Percentiles rank a stretch among this genome's conserved stretches.
phyloP scores from a whole-genome alignment of 64 coral and sea anemone species.

The Trachythela sp. region DNA sequence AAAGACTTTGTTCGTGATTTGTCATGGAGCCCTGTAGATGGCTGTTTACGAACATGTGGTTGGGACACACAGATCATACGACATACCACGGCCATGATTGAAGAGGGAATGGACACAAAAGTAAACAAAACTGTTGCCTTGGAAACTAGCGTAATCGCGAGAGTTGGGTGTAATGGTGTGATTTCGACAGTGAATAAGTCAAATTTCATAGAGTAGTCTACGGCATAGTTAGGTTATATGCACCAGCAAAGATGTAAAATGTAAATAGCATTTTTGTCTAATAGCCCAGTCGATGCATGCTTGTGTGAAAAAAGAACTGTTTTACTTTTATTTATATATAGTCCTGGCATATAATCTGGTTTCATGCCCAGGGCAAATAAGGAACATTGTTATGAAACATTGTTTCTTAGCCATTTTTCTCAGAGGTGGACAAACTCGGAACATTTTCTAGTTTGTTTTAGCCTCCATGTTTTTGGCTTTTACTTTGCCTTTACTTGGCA shows the following conservation, averaged over 20 bases:
- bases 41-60: constrained; percentile 72
- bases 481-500: no score
- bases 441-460: no score
- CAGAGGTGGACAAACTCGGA: no score
- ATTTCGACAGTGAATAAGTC: not conserved
- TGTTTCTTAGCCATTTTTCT: no score
- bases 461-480: no score
- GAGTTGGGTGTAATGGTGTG: constrained; percentile 15
- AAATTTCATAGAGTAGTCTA: not conserved
- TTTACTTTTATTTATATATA: no score
- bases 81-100: constrained; percentile 52
- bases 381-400: no score
- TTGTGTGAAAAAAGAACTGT: no score
- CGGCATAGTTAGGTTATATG: not conserved
- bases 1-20: constrained; percentile 75
- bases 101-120: not conserved
- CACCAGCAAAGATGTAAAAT: not conserved
- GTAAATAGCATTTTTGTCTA: not conserved
- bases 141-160: constrained; percentile 53
- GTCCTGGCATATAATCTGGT: no score
- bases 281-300: not conserved
- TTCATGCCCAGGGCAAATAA: no score
- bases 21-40: constrained; percentile 89
- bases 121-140: constrained; percentile 38
- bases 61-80: constrained; percentile 59